Evolutionary conservation across 2,797 vertebrate species (phyloP).

Genomic region (Acanthopagrus latus): DNA sequence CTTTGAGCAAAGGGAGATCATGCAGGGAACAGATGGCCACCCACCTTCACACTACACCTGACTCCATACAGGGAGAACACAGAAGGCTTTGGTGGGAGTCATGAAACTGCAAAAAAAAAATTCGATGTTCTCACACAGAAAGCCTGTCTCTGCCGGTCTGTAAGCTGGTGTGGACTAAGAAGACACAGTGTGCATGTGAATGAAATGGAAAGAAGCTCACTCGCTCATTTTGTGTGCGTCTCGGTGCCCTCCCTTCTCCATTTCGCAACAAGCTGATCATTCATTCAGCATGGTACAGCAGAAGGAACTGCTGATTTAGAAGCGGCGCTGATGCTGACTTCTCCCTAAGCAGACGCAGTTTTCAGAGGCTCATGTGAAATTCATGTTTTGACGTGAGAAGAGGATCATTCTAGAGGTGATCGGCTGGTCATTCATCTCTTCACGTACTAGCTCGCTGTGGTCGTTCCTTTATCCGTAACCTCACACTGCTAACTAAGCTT

Average conservation of each 20-base stretch:
- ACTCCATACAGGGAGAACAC: conserved; percentile 29
- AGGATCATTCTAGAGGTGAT: neutral
- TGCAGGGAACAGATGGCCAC: conserved; percentile 71
- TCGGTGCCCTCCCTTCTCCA: neutral
- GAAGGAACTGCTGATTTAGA: neutral
- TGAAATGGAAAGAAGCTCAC: neutral
- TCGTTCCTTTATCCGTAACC: neutral
- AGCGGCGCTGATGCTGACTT: neutral
- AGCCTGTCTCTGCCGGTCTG: conserved; percentile 9
- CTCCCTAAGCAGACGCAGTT: neutral
- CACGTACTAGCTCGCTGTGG: neutral
- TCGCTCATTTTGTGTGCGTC: neutral
- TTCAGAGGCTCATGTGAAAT: neutral
- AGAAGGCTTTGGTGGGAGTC: conserved; percentile 34
- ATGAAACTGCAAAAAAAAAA: conserved; percentile 23
- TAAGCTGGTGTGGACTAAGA: neutral
- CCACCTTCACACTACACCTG: conserved; percentile 63
- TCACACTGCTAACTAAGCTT: neutral
- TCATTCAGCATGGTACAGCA: neutral
- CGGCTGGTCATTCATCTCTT: neutral
- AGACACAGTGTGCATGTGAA: neutral
- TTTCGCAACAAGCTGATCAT: neutral
- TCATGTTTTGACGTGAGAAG: neutral
- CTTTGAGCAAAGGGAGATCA: conserved; percentile 48
- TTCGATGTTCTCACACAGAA: conserved; percentile 32